phyloP scores from a whole-genome alignment of 2,113 vertebrate genomes.

The Passer domesticus region DNA sequence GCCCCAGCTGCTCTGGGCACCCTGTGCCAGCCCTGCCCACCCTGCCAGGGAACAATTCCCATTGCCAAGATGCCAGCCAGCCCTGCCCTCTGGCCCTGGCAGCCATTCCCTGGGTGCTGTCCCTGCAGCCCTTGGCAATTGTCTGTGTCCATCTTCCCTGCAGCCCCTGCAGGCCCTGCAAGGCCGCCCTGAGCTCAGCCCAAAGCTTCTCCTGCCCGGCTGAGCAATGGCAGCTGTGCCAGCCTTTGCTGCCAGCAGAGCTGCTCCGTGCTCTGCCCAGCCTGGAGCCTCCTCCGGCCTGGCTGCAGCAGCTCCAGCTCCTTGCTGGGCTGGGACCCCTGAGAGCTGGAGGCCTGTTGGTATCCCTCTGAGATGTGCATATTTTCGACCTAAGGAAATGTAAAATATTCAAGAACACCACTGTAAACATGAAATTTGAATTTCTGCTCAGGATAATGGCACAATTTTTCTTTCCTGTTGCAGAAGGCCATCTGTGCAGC shows the following conservation, averaged over 20 bases:
- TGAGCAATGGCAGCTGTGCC: not conserved
- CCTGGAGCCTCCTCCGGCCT: not conserved
- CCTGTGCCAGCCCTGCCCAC: not conserved
- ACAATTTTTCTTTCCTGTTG: not conserved
- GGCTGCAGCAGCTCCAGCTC: not conserved
- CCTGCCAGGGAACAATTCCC: not conserved
- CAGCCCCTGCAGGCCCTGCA: not conserved
- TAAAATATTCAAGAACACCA: not conserved
- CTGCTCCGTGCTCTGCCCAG: not conserved
- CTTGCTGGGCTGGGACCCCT: not conserved
- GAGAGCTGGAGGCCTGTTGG: not conserved
- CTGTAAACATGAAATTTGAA: not conserved
- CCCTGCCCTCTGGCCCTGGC: not conserved
- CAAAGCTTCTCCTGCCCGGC: not conserved
- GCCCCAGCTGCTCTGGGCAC: not conserved
- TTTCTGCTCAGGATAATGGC: not conserved
- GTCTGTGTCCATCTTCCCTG: not conserved
- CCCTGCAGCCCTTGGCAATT: not conserved
- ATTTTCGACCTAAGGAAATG: not conserved
- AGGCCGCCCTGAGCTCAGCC: rapidly evolving
- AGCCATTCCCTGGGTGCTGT: not conserved
- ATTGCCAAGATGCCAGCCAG: not conserved
- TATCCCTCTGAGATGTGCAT: not conserved
- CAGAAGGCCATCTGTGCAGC: not conserved
- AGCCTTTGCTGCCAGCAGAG: not conserved